Evolutionary conservation across 2,888 invertebrate genomes (phyloP).

Genomic region (Aradus depressus): DNA sequence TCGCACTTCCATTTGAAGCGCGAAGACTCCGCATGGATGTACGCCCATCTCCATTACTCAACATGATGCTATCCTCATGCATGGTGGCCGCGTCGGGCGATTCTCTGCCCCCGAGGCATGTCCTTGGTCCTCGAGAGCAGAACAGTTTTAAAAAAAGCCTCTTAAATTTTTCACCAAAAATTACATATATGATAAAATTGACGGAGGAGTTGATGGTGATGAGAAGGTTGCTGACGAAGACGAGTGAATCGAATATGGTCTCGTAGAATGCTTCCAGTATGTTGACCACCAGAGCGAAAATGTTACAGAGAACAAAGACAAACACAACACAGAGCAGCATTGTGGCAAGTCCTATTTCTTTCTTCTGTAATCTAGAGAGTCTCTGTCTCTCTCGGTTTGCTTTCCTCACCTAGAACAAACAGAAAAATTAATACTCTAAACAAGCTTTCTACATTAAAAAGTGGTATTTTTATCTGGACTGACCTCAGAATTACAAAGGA

Average conservation of each 20-base stretch:
- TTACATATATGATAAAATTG: slow-evolving; percentile 95
- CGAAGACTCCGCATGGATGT: slow-evolving; percentile 8
- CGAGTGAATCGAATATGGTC: slow-evolving; percentile 54
- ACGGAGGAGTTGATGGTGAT: slow-evolving; percentile 95
- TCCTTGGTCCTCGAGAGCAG: slow-evolving; percentile 46
- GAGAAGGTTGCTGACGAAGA: slow-evolving; percentile 77
- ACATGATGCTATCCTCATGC: slow-evolving; percentile 72
- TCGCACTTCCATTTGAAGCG: slow-evolving; percentile 1
- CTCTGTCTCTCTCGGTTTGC: slow-evolving; percentile 84
- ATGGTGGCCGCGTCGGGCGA: slow-evolving; percentile 55
- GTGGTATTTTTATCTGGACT: too few species aligned
- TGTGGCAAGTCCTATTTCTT: slow-evolving; percentile 86
- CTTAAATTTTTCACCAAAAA: slow-evolving; percentile 94
- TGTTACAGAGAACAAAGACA: slow-evolving; percentile 88
- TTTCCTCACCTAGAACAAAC: slow-evolving; percentile 54
- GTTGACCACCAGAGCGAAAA: slow-evolving; percentile 74
- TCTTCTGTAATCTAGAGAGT: slow-evolving; percentile 75
- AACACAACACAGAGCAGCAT: slow-evolving; percentile 91
- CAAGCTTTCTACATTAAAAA: too few species aligned
- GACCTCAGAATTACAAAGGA: too few species aligned
- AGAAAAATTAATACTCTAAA: too few species aligned
- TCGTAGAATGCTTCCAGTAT: slow-evolving; percentile 69
- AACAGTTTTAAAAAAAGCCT: slow-evolving; percentile 70
- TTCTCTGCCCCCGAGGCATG: slow-evolving; percentile 46
- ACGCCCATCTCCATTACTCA: slow-evolving; percentile 60